These are phyloP conservation scores for Diarsia brunnea DNA, from an alignment of 2,888 invertebrate species.

Conservation along the genomic window DNA sequence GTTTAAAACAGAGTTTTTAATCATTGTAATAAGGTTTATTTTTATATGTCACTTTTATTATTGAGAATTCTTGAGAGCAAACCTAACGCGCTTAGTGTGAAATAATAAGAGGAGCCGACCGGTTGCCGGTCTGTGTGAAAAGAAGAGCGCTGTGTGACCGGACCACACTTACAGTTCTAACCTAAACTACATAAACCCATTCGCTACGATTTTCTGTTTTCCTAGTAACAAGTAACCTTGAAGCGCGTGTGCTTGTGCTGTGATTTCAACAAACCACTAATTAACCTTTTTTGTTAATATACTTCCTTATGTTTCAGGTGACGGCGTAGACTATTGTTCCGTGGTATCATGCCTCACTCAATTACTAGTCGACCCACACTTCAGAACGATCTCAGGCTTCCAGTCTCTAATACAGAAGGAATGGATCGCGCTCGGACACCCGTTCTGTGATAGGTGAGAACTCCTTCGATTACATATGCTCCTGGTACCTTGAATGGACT, in stretches of 20 bases:
- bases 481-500: slow-evolving; percentile 26
- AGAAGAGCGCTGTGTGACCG: too few species aligned
- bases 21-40: too few species aligned
- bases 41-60: too few species aligned
- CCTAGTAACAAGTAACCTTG: slow-evolving; percentile 11
- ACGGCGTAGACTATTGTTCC: slow-evolving; percentile 97
- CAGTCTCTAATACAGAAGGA: slow-evolving; percentile 98
- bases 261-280: neutral
- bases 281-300: neutral
- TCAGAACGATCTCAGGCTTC: slow-evolving; percentile 96
- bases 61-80: too few species aligned
- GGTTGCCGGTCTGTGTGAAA: too few species aligned
- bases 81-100: too few species aligned
- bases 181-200: too few species aligned
- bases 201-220: neutral
- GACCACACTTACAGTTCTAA: too few species aligned
- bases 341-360: slow-evolving; percentile 97
- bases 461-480: slow-evolving; percentile 11
- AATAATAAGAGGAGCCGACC: too few species aligned
- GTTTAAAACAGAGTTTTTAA: too few species aligned
- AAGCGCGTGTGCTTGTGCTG: neutral
- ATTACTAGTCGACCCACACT: slow-evolving; percentile 95
- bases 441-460: slow-evolving; percentile 92
- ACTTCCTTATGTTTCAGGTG: slow-evolving; percentile 87
- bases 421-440: slow-evolving; percentile 98